A percentile compares a stretch with the other conserved stretches of the same genome.
Conservation (phyloP, 2,797 vertebrate genomes). For the Pampus argenteus region DNA sequence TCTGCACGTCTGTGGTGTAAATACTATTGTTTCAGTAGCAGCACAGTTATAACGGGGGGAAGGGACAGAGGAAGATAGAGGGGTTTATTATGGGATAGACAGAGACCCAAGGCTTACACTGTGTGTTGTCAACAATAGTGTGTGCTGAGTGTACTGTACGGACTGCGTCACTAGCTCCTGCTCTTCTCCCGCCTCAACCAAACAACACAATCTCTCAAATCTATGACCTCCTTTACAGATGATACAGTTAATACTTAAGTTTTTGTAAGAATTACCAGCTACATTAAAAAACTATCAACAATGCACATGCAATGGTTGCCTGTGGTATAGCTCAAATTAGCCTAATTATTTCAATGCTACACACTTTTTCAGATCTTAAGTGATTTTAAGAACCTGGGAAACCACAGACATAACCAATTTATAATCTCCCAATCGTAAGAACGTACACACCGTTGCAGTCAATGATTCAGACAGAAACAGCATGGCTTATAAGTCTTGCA, state of each 20-base stretch:
- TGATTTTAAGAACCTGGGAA: too few species aligned
- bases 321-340: neutral
- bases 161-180: conserved; percentile 22
- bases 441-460: too few species aligned
- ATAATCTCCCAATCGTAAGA: too few species aligned
- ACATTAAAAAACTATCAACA: too few species aligned
- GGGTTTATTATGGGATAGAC: conserved; percentile 55
- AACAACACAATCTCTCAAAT: conserved; percentile 14
- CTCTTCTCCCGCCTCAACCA: conserved; percentile 8
- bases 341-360: too few species aligned
- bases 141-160: conserved; percentile 35
- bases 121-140: conserved; percentile 58
- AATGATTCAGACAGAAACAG: too few species aligned
- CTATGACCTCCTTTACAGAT: neutral
- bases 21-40: conserved; percentile 78
- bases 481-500: too few species aligned
- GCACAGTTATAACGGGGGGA: conserved; percentile 40
- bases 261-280: too few species aligned
- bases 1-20: conserved; percentile 64
- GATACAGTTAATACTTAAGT: neutral
- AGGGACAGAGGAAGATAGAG: conserved; percentile 26
- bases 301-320: too few species aligned
- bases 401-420: too few species aligned
- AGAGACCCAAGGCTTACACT: conserved; percentile 30
- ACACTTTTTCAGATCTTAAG: neutral